Conservation (phyloP, 2,797 vertebrate species). For the Eulemur mongoz region DNA sequence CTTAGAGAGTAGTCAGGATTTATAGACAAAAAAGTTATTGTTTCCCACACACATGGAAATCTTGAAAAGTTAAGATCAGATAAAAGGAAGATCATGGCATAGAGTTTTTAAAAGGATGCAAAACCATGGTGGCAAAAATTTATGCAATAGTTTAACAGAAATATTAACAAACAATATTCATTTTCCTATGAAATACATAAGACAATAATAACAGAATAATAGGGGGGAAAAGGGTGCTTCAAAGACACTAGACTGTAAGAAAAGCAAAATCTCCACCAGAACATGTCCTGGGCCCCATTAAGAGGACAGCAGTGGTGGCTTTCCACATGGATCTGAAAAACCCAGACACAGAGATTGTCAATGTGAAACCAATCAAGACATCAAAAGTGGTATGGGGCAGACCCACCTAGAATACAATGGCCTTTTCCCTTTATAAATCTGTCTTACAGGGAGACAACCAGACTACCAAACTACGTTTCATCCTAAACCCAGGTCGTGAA, state of each 20-base stretch:
- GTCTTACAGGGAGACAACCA: neutral
- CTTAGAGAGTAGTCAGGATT: conserved; percentile 43
- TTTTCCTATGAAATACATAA: neutral
- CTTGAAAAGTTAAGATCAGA: conserved; percentile 33
- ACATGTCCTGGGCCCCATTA: rapidly evolving
- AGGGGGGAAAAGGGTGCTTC: neutral
- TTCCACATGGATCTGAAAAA: neutral
- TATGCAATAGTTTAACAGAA: neutral
- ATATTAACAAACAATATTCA: neutral
- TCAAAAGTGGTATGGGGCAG: neutral
- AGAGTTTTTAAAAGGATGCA: neutral
- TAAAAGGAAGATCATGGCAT: neutral
- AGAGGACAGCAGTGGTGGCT: neutral
- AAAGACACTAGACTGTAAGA: neutral
- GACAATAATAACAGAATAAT: neutral
- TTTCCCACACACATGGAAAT: conserved; percentile 46
- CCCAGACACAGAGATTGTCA: neutral
- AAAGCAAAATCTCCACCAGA: neutral
- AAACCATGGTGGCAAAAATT: neutral
- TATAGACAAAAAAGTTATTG: conserved; percentile 56
- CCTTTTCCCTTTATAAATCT: neutral
- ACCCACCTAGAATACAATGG: too few relatives aligned
- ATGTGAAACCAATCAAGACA: neutral
- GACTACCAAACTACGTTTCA: neutral
- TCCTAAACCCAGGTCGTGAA: neutral